Base-by-base conservation (phyloP, 2,113 vertebrate species). In the Python bivittatus region DNA sequence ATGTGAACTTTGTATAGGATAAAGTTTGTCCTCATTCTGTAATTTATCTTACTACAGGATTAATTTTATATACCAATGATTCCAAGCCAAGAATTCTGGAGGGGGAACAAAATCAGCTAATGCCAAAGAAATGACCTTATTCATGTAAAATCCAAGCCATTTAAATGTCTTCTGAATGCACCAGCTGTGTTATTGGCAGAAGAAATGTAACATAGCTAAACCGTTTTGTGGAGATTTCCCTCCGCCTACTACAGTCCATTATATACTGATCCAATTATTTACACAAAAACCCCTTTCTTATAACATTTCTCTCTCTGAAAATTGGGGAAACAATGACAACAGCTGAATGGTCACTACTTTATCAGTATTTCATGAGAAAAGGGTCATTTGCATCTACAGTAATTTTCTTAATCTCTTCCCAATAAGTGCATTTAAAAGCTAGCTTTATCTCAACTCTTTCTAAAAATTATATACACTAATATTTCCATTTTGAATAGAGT, bases 271-370 rank as follows among this genome's bases (percentile, higher is more conserved):
- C 88, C 94, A 96, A 90, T 92, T 94, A 95, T n/a, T 79, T 95
- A 54, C 93, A 98, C 96, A 98, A 97, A 97, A 97, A 97, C 92
- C 68, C 95, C 93, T 97, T 96, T 97, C 96, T 96, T 96, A 93
- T 0, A 90, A 92, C 33, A 85, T 8, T 93, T 90, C 91, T 95
- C 90, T 88, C 87, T 96, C 54, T 88, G 91, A 95, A 83, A 33
- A 86, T 94, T 88, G 79, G 86, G 93, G 20, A 96, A 97, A 96
- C 61, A 95, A 85, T n/a, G 44, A 91, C 88, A 92, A 23, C 2
- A 48, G 94, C 95, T 96, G 97, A 98, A 97, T 97, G 96, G 68
- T 97, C 86, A 93, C 57, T 94, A 94, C 88, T 96, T 94, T 91
- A 94, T 94, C 97, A 97, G 94, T 96, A 97, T 97, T 96, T 96